phyloP scores from a whole-genome alignment of 2,113 vertebrate species.

The Oryzias woworae region DNA sequence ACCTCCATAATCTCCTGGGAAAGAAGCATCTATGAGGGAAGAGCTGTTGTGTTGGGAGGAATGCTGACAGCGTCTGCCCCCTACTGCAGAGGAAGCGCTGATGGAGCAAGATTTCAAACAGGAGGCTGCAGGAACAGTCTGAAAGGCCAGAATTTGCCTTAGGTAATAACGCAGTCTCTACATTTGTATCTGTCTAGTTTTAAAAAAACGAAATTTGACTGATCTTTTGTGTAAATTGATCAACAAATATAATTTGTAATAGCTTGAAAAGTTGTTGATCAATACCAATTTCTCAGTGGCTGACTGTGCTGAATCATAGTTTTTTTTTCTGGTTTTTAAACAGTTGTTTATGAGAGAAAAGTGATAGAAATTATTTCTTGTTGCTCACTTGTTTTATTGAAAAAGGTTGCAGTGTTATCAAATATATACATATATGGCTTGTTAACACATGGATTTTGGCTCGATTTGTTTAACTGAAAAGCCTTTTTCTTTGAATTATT shows the following conservation, averaged over 20 bases:
- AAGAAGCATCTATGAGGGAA: constrained; percentile 43
- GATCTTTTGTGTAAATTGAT: constrained; percentile 2
- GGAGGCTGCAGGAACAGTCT: constrained; percentile 1
- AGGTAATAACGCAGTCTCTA: constrained; percentile 10
- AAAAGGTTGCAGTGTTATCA: constrained; percentile 1
- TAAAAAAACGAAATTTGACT: constrained; percentile 11
- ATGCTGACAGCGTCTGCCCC: constrained; percentile 70
- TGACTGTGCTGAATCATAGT: not conserved
- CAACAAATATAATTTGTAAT: constrained; percentile 1
- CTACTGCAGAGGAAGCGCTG: constrained; percentile 67
- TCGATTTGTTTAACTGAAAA: not conserved
- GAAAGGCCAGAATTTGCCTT: constrained; percentile 9
- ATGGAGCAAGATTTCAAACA: constrained; percentile 42
- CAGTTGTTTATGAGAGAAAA: not conserved
- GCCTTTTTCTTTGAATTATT: not conserved
- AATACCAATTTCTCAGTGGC: constrained; percentile 10
- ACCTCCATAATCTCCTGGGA: constrained; percentile 56
- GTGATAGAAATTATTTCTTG: not conserved
- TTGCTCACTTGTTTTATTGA: not conserved
- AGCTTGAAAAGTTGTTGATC: constrained; percentile 12
- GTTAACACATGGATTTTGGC: not conserved
- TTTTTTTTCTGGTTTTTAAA: constrained; percentile 9
- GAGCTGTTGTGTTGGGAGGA: constrained; percentile 49
- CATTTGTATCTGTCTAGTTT: not conserved
- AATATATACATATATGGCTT: not conserved